Conservation (phyloP, 2,888 invertebrate genomes). For the Ypsolopha sequella region DNA sequence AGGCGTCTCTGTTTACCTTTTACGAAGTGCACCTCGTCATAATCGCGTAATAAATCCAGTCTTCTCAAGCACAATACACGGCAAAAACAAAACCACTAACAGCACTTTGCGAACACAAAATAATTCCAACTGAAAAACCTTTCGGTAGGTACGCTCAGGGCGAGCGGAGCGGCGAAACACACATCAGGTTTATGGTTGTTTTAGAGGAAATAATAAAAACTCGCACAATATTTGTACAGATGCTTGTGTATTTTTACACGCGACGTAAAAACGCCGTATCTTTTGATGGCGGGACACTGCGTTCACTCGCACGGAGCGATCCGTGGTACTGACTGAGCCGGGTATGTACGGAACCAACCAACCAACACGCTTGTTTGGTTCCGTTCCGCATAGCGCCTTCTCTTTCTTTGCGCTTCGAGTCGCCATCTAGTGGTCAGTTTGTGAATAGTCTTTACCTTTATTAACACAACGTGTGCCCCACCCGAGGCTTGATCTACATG, state of each 20-base stretch:
- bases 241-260: slow-evolving; percentile 62
- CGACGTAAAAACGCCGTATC: slow-evolving; percentile 24
- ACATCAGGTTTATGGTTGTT: slow-evolving; percentile 36
- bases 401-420: slow-evolving; percentile 26
- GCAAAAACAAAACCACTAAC: slow-evolving; percentile 49
- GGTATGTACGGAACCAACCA: slow-evolving; percentile 20
- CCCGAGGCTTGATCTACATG: no score
- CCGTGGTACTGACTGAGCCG: slow-evolving; percentile 32
- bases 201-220: slow-evolving; percentile 45
- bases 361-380: slow-evolving; percentile 35
- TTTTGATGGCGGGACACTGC: slow-evolving; percentile 15
- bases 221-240: slow-evolving; percentile 64
- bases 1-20: slow-evolving; percentile 24
- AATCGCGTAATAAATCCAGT: slow-evolving; percentile 61
- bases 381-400: slow-evolving; percentile 30
- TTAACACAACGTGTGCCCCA: no score
- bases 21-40: slow-evolving; percentile 39
- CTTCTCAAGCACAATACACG: slow-evolving; percentile 35
- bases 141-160: slow-evolving; percentile 20
- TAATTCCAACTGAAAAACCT: slow-evolving; percentile 23
- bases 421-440: background rate
- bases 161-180: slow-evolving; percentile 23
- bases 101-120: slow-evolving; percentile 50
- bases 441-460: background rate
- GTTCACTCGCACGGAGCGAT: slow-evolving; percentile 29